These are phyloP conservation scores for Drosophila sp. DNA, from an alignment of 1,140 invertebrate genomes.

Conservation along the genomic window DNA sequence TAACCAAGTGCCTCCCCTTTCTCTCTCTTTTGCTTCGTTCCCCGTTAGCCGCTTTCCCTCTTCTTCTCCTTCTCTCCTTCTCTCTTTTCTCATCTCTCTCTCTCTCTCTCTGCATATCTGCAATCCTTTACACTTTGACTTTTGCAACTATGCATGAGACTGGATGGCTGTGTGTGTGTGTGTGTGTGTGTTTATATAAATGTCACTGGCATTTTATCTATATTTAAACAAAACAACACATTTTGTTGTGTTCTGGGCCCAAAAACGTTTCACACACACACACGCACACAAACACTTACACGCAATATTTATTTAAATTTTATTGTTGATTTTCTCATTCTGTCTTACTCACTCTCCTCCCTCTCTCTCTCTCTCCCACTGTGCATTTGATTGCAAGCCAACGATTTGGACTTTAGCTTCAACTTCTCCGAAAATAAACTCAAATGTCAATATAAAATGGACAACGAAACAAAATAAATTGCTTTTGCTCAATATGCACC, in stretches of 20 bases:
- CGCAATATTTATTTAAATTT: constrained; percentile 76
- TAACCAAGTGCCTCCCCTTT: neutral
- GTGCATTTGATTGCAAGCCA: constrained; percentile 71
- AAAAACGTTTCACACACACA: constrained; percentile 31
- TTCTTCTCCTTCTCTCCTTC: constrained; percentile 13
- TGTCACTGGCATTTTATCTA: constrained; percentile 73
- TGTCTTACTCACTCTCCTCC: neutral
- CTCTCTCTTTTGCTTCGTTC: neutral
- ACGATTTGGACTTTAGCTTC: neutral
- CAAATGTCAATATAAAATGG: constrained; percentile 63
- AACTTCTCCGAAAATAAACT: constrained; percentile 52
- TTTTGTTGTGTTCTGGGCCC: constrained; percentile 44
- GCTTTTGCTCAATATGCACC: constrained; percentile 3
- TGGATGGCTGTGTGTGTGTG: neutral
- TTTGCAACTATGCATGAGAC: constrained; percentile 1
- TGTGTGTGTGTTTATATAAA: constrained; percentile 54
- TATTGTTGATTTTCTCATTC: constrained; percentile 72
- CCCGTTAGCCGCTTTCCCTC: too few species aligned
- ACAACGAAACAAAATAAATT: constrained; percentile 16
- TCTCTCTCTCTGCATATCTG: neutral
- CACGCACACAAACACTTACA: neutral
- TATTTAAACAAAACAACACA: constrained; percentile 73
- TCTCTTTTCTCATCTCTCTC: neutral
- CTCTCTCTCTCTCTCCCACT: neutral
- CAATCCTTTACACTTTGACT: neutral